Conservation (phyloP, 2,113 vertebrate species). For the Scophthalmus maximus region DNA sequence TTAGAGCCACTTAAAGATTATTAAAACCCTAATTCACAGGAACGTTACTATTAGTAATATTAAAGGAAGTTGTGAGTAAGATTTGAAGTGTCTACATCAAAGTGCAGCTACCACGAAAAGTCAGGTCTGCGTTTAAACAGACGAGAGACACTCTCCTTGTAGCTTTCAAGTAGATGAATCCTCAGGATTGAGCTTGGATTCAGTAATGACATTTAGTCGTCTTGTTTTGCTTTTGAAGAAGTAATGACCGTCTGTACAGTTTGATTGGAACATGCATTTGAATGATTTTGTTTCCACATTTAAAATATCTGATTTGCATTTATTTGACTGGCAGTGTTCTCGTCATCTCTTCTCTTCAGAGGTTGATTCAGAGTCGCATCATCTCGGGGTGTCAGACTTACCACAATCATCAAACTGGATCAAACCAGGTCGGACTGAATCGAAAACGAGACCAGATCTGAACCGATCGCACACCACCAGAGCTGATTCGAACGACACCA, state of each 20-base stretch:
- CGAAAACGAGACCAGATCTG: conserved; percentile 50
- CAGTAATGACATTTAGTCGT: not conserved
- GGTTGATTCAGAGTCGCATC: conserved; percentile 42
- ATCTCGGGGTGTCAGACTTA: not conserved
- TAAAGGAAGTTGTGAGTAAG: not conserved
- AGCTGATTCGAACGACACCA: conserved; percentile 41
- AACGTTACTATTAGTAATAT: too few relatives aligned
- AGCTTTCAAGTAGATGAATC: not conserved
- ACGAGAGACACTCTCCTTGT: not conserved
- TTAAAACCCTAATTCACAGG: too few relatives aligned
- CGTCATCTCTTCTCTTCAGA: conserved; percentile 30
- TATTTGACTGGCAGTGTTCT: not conserved
- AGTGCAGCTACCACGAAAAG: not conserved
- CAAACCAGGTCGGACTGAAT: conserved; percentile 39
- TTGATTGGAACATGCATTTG: not conserved
- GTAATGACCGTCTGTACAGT: too few relatives aligned
- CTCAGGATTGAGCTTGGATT: not conserved
- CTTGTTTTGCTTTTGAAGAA: not conserved
- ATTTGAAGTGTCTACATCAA: not conserved
- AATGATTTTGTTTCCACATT: not conserved
- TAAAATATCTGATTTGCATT: not conserved
- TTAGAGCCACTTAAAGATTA: too few relatives aligned
- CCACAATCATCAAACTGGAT: too few relatives aligned
- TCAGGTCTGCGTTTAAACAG: not conserved
- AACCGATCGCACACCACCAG: conserved; percentile 30